These are phyloP conservation scores for Aricia artaxerxes DNA, from an alignment of 2,888 invertebrate genomes.

Conservation along the genomic window DNA sequence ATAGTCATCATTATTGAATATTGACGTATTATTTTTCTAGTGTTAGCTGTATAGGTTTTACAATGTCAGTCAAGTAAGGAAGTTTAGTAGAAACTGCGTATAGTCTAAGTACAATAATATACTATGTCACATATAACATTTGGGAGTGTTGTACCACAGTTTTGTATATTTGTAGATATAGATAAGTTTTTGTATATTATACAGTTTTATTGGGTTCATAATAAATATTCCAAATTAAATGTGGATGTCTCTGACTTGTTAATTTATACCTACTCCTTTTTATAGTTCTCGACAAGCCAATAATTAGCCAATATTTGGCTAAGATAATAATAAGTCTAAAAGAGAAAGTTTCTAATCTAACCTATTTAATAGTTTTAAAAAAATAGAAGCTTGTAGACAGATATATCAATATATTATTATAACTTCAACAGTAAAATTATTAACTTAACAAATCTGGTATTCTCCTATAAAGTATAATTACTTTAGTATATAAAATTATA, in stretches of 20 bases:
- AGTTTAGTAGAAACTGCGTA: conserved; percentile 7
- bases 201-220: conserved; percentile 24
- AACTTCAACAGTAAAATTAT: conserved; percentile 64
- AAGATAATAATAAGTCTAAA: not conserved
- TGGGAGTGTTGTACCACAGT: conserved; percentile 5
- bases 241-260: conserved; percentile 24
- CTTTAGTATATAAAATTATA: not conserved
- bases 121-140: not conserved
- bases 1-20: not conserved
- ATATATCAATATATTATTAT: conserved; percentile 45
- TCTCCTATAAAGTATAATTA: not conserved
- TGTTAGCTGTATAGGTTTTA: not conserved
- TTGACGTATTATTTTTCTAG: not conserved
- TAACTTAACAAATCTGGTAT: conserved; percentile 68
- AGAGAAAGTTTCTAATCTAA: not conserved
- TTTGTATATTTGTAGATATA: conserved; percentile 31
- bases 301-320: too few relatives aligned
- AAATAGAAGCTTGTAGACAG: conserved; percentile 47
- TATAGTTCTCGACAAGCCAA: too few relatives aligned
- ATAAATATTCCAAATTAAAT: conserved; percentile 24
- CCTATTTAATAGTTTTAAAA: conserved; percentile 36
- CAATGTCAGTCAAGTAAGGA: not conserved
- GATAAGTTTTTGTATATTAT: conserved; percentile 24
- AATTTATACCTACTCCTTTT: not conserved
- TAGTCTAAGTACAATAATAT: not conserved